A percentile compares a stretch with the other conserved stretches of the same genome.
These are phyloP conservation scores for Desmodus rotundus DNA, from an alignment of 2,113 vertebrate species.

Conservation along the genomic window DNA sequence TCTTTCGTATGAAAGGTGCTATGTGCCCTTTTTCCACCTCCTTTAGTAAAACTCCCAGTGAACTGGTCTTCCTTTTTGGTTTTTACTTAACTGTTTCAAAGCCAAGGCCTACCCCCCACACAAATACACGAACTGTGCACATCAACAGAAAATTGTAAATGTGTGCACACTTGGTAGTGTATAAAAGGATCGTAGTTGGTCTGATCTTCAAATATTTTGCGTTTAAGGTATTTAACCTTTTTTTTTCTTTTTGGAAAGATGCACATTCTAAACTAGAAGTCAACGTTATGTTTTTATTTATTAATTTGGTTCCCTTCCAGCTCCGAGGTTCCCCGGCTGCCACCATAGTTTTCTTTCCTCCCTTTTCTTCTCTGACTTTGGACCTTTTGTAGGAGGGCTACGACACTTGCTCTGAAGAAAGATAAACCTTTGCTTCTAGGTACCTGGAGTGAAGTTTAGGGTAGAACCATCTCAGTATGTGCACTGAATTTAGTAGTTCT, in stretches of 20 bases:
- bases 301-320: slow-evolving; percentile 79
- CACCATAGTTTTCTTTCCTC: slow-evolving; percentile 45
- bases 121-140: slow-evolving; percentile 87
- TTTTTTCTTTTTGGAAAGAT: slow-evolving; percentile 62
- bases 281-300: slow-evolving; percentile 96
- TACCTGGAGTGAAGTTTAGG: not conserved
- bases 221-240: slow-evolving; percentile 82
- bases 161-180: slow-evolving; percentile 78
- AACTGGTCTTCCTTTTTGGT: slow-evolving; percentile 72
- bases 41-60: not conserved
- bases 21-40: slow-evolving; percentile 57
- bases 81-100: slow-evolving; percentile 78
- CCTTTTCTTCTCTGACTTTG: slow-evolving; percentile 52
- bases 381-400: slow-evolving; percentile 46
- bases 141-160: slow-evolving; percentile 80
- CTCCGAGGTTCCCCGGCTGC: slow-evolving; percentile 85
- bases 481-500: not conserved
- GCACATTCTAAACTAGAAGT: slow-evolving; percentile 72
- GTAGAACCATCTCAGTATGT: not conserved
- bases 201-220: slow-evolving; percentile 32
- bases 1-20: slow-evolving; percentile 57
- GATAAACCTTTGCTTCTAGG: not conserved
- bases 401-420: slow-evolving; percentile 21
- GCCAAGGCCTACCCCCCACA: slow-evolving; percentile 70
- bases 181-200: slow-evolving; percentile 77